Evolutionary conservation across 1,140 invertebrate genomes (phyloP), one percentile per base, ranked within the genome.

Genomic region (Tetranychus urticae): DNA sequence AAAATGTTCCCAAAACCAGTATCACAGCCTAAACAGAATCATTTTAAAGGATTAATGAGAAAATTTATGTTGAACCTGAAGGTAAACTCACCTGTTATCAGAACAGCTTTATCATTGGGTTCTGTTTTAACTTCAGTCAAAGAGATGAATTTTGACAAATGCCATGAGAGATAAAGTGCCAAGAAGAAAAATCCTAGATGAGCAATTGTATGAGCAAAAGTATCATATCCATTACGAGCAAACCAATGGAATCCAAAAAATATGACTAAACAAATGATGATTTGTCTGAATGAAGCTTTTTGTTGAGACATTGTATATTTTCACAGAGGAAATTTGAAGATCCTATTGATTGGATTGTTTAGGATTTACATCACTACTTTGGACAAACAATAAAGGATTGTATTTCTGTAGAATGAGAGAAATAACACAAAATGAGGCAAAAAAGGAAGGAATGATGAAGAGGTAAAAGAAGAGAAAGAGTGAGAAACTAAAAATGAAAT

Each of bases 1-100:
- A 74, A 66, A 37, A 65, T 61, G 50, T 72, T 65, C 3, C 76
- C 76, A 61, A 78, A 72, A 33, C 76, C 76, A 33, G 50, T 52
- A 45, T 63, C 62, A 63, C 62, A 63, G 35, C 67, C 67, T 66
- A 35, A 12, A 59, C 56, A 55, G 55, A 34, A 55, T 13, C 1
- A n/a, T 52, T 23, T n/a, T 4, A 23, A 1, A 23, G 50, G n/a
- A 6, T n/a, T 6, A 7, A 52, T 8, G 13, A 8, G 14, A 33
- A 8, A 1, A 45, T 2, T 62, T 33, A 59, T 8, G 8, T n/a
- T 33, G 33, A 3, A 55, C 37, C 1, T 31, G 1, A 39, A 47
- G 14, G 39, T 36, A 58, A 48, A 46, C 34, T 61, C 56, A 66
- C 75, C 75, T 69, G 67, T 64, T 60, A 69, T 63, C 37, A 75